Evolutionary conservation across 2,888 invertebrate species (phyloP).

Genomic region (Oxytorus armatus): DNA sequence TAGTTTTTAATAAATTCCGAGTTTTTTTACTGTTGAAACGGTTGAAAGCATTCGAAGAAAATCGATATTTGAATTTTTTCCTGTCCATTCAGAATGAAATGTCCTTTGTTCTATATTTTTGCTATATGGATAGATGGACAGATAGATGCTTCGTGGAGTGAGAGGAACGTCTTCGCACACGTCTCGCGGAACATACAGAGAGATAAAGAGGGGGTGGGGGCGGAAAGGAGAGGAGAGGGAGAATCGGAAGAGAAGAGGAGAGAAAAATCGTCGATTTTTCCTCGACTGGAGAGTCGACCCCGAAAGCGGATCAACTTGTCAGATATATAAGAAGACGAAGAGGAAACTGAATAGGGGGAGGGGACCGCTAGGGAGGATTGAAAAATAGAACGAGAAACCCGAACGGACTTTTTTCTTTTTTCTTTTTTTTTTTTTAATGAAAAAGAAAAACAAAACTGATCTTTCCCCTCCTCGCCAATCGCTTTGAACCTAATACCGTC

Average conservation of each 20-base stretch:
- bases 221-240: too few species aligned
- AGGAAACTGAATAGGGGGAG: slow-evolving; percentile 32
- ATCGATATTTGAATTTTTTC: too few species aligned
- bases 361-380: too few species aligned
- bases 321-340: slow-evolving; percentile 46
- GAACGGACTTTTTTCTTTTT: slow-evolving; percentile 19
- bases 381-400: slow-evolving; percentile 51
- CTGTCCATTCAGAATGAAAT: slow-evolving; percentile 7
- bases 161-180: slow-evolving; percentile 35
- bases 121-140: slow-evolving; percentile 45
- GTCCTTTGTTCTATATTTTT: not conserved
- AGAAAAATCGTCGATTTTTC: slow-evolving; percentile 56
- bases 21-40: too few species aligned
- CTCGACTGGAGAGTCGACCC: slow-evolving; percentile 53
- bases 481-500: not conserved
- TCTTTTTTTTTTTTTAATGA: slow-evolving; percentile 18
- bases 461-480: not conserved
- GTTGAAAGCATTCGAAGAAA: too few species aligned
- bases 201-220: too few species aligned
- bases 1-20: too few species aligned
- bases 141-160: slow-evolving; percentile 43
- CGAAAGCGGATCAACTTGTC: slow-evolving; percentile 64
- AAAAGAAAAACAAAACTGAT: not conserved
- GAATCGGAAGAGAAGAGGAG: too few species aligned
- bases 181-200: slow-evolving; percentile 13